Percentiles rank a stretch among this genome's conserved stretches.
Conservation (phyloP, 2,113 vertebrate species). For the Phaethon lepturus region DNA sequence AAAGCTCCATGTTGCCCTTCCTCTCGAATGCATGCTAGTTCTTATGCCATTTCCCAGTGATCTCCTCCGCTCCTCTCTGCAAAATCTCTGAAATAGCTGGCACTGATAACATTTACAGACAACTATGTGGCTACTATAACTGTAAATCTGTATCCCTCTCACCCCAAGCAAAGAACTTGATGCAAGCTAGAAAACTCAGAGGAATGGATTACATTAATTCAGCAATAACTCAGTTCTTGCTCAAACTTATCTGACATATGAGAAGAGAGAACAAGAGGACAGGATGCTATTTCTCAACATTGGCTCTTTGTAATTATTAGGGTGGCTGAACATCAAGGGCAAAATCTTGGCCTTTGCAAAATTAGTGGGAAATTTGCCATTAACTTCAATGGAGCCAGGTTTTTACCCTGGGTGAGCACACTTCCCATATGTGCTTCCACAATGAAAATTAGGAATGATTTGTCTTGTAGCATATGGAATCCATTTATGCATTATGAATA, state of each 20-base stretch:
- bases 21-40: neutral
- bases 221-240: neutral
- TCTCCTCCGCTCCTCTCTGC: neutral
- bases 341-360: constrained; percentile 32
- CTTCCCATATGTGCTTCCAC: constrained; percentile 37
- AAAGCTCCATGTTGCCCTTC: neutral
- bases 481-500: constrained; percentile 36
- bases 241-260: constrained; percentile 1
- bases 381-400: constrained; percentile 39
- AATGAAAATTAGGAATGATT: constrained; percentile 50
- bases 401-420: constrained; percentile 32
- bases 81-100: neutral
- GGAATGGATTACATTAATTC: neutral
- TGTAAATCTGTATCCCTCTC: neutral
- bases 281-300: neutral
- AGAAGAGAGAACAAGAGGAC: constrained; percentile 4
- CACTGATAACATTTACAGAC: neutral
- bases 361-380: constrained; percentile 60
- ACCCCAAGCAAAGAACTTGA: neutral
- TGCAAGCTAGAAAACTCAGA: neutral
- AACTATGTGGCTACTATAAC: neutral
- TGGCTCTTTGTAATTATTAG: constrained; percentile 10
- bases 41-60: neutral
- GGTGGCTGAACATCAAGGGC: constrained; percentile 38
- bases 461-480: constrained; percentile 55